Evolutionary conservation across 2,113 vertebrate genomes (phyloP).

Genomic region (Plecturocebus donacophilus): DNA sequence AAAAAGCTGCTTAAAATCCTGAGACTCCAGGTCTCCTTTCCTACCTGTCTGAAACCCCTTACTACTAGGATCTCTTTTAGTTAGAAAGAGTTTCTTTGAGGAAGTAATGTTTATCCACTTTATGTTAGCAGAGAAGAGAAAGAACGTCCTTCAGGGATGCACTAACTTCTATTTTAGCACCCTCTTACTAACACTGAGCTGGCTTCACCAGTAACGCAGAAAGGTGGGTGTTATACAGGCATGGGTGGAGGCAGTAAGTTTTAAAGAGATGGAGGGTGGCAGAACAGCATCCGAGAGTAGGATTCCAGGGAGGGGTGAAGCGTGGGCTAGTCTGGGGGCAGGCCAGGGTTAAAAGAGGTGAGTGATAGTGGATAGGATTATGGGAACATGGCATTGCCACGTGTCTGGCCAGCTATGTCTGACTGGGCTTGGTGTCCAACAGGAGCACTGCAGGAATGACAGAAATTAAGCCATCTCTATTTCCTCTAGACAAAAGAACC

Average conservation of each 20-base stretch:
- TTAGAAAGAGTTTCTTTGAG: constrained; percentile 2
- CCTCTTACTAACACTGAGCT: background rate
- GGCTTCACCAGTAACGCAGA: background rate
- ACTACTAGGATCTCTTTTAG: background rate
- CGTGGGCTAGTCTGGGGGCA: background rate
- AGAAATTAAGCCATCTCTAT: background rate
- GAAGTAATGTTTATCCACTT: background rate
- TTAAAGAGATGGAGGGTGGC: background rate
- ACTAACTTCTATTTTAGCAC: background rate
- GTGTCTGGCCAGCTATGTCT: background rate
- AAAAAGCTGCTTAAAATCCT: background rate
- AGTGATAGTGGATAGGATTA: background rate
- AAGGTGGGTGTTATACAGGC: background rate
- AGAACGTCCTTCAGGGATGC: background rate
- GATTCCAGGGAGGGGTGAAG: background rate
- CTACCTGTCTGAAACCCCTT: background rate
- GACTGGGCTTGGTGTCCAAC: background rate
- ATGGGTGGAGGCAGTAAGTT: background rate
- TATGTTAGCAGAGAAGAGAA: background rate
- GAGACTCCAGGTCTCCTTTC: constrained; percentile 17
- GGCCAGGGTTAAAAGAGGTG: background rate
- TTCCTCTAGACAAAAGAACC: background rate
- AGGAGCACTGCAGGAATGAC: background rate
- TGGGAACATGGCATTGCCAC: background rate
- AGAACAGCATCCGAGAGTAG: background rate